Evolutionary conservation across 2,888 invertebrate species (phyloP).

Genomic region (Heliconius ethilla): DNA sequence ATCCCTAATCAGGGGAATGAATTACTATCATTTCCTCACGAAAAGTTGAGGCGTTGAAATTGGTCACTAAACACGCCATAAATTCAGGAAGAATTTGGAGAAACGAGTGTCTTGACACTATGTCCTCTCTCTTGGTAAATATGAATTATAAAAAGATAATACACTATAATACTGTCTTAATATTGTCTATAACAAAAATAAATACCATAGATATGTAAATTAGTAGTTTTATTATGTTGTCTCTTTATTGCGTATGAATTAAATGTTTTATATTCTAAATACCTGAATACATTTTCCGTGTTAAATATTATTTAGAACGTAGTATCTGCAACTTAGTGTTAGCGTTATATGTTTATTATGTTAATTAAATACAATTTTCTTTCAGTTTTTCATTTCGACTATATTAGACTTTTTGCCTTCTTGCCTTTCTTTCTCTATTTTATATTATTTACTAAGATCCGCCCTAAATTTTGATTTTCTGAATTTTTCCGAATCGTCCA

Average conservation of each 20-base stretch:
- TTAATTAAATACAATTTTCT: background rate
- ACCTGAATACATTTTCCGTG: background rate
- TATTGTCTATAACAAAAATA: background rate
- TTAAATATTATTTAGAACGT: background rate
- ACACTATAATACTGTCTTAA: background rate
- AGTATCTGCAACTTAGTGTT: background rate
- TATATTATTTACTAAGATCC: no score
- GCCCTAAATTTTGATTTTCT: no score
- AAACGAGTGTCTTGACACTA: no score
- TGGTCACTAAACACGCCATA: no score
- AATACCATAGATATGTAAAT: background rate
- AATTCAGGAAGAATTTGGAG: no score
- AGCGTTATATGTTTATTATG: background rate
- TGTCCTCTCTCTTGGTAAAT: background rate
- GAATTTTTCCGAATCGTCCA: no score
- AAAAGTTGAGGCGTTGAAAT: no score
- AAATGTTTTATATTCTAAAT: background rate
- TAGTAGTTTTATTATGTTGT: background rate
- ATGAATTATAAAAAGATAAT: background rate
- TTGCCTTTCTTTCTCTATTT: no score
- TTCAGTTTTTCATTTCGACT: no score
- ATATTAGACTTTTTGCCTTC: no score
- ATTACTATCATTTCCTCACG: no score
- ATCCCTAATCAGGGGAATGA: no score
- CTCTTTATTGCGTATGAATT: background rate